Evolutionary conservation across 1,140 invertebrate species (phyloP).

Genomic region (Branchinecta lynchi): DNA sequence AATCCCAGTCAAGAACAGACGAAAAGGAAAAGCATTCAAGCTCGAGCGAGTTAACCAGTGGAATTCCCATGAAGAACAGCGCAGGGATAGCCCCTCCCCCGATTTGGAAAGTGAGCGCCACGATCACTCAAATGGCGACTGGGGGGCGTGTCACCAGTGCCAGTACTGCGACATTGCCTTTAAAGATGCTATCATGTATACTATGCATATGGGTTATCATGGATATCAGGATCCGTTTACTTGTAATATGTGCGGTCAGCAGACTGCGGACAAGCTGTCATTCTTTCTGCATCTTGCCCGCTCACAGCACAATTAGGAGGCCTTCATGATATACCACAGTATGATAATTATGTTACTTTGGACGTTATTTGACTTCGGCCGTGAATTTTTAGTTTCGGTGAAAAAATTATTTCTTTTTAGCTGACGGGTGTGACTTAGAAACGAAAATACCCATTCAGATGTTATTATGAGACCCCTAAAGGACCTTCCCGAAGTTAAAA

Average conservation of each 20-base stretch:
- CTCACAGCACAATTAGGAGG: constrained; percentile 45
- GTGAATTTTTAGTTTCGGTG: too few species aligned
- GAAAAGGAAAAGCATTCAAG: constrained; percentile 63
- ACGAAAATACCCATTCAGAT: too few species aligned
- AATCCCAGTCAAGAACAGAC: constrained; percentile 41
- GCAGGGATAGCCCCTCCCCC: constrained; percentile 1
- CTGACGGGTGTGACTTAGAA: too few species aligned
- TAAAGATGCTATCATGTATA: constrained; percentile 76
- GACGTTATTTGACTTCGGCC: too few species aligned
- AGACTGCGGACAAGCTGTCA: constrained; percentile 58
- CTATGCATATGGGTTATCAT: constrained; percentile 92
- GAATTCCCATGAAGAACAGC: not conserved
- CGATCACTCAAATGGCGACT: constrained; percentile 15
- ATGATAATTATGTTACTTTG: too few species aligned
- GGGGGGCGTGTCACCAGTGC: constrained; percentile 44
- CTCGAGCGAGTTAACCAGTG: constrained; percentile 38
- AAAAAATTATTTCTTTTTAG: too few species aligned
- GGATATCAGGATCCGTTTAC: constrained; percentile 74
- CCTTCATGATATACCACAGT: not conserved
- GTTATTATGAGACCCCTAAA: too few species aligned
- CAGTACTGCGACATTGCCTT: constrained; percentile 77
- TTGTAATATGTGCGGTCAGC: constrained; percentile 83
- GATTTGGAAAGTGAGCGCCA: not conserved
- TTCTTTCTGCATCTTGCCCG: constrained; percentile 85
- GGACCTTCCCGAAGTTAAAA: too few species aligned